phyloP scores from a whole-genome alignment of 1,140 invertebrate species.

The Brachionus rubens region DNA sequence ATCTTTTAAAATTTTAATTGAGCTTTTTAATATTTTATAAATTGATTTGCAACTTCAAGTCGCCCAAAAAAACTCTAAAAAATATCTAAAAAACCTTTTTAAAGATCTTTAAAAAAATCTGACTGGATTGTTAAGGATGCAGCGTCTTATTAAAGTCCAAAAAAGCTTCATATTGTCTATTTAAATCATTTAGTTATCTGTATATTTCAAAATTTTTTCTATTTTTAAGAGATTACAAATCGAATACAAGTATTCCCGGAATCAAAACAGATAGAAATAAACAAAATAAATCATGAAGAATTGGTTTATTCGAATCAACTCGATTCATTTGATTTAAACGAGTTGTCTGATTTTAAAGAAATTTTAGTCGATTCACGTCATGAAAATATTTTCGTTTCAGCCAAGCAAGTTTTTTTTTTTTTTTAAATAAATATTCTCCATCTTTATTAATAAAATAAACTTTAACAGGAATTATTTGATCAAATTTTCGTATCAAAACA shows the following conservation, averaged over 20 bases:
- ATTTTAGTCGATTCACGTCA: slow-evolving; percentile 20
- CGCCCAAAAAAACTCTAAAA: too few species aligned
- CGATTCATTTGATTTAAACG: neutral
- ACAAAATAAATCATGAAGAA: slow-evolving; percentile 3
- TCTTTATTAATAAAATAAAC: neutral
- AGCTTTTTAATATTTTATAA: too few species aligned
- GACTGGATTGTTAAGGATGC: too few species aligned
- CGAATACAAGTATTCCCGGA: slow-evolving; percentile 10
- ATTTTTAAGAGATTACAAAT: slow-evolving; percentile 3
- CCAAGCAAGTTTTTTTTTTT: neutral
- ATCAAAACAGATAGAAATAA: neutral
- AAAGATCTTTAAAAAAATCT: too few species aligned
- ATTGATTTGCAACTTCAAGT: too few species aligned
- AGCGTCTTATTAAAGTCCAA: too few species aligned
- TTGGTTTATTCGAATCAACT: neutral
- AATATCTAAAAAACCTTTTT: too few species aligned
- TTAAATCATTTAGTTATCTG: too few species aligned
- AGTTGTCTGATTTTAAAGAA: slow-evolving; percentile 14
- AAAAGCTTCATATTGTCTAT: too few species aligned
- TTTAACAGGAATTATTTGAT: slow-evolving; percentile 12
- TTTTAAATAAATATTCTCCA: too few species aligned
- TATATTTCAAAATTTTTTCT: too few species aligned
- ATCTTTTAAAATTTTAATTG: too few species aligned
- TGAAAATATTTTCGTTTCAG: slow-evolving; percentile 13
- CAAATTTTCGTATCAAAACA: neutral